Evolutionary conservation across 2,113 vertebrate genomes (phyloP).

Genomic region (Malaclemys terrapin): DNA sequence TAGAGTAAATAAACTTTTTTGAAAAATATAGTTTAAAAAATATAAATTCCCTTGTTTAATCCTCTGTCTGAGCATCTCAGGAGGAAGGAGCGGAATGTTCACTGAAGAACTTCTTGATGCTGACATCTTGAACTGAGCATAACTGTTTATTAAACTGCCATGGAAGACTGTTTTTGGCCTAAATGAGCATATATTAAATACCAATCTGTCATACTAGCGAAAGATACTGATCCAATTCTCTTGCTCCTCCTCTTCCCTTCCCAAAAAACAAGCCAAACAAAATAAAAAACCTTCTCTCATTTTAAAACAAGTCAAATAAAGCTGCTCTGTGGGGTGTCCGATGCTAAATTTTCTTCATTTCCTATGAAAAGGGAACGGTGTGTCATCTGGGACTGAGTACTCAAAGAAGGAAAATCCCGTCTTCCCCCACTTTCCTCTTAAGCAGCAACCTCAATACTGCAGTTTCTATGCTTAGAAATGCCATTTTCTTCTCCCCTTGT

Average conservation of each 20-base stretch:
- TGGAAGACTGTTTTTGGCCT: conserved; percentile 9
- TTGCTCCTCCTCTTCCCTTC: neutral
- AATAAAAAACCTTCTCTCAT: neutral
- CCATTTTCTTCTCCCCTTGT: neutral
- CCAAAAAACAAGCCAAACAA: neutral
- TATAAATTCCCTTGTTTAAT: neutral
- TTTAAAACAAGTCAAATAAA: neutral
- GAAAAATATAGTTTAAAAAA: too few relatives aligned
- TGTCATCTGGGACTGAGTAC: neutral
- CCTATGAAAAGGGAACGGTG: neutral
- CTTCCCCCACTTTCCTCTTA: neutral
- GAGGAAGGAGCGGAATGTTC: neutral
- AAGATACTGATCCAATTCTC: neutral
- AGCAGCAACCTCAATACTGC: neutral
- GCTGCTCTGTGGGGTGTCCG: neutral
- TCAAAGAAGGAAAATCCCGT: neutral
- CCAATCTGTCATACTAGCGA: neutral
- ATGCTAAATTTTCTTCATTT: neutral
- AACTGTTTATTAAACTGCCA: neutral
- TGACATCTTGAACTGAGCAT: neutral
- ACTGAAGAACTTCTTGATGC: neutral
- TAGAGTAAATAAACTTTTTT: neutral
- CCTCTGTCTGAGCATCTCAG: neutral
- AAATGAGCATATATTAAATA: neutral
- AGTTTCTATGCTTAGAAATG: neutral